phyloP scores from a whole-genome alignment of 2,888 invertebrate species.

The Helleia helle region DNA sequence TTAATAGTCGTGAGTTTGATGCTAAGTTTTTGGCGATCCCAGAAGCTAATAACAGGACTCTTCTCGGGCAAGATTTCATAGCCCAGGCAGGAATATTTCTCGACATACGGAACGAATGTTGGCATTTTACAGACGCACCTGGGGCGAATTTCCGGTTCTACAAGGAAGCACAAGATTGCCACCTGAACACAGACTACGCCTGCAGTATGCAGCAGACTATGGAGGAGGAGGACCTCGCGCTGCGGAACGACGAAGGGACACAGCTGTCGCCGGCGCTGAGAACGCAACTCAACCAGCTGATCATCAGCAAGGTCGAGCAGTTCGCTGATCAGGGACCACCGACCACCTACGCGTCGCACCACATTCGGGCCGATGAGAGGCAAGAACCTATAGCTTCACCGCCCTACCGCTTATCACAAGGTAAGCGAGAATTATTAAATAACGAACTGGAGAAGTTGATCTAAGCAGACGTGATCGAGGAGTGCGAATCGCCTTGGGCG shows the following conservation, averaged over 20 bases:
- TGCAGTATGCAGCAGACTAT: too few relatives aligned
- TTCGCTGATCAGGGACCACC: slow-evolving; percentile 11
- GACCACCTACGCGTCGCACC: slow-evolving; percentile 23
- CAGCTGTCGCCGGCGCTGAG: slow-evolving; percentile 9
- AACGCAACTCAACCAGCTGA: slow-evolving; percentile 8
- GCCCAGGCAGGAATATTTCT: too few relatives aligned
- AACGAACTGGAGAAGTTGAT: slow-evolving; percentile 28
- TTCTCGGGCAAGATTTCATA: too few relatives aligned
- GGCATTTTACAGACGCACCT: too few relatives aligned
- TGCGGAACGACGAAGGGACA: slow-evolving; percentile 13
- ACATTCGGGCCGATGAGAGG: slow-evolving; percentile 25
- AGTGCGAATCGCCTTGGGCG: slow-evolving; percentile 28
- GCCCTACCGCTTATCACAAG: slow-evolving; percentile 31
- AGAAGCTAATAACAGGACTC: too few relatives aligned
- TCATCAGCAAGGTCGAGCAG: neutral
- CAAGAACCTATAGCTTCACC: slow-evolving; percentile 32
- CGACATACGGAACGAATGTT: too few relatives aligned
- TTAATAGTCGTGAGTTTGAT: too few relatives aligned
- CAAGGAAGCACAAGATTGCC: too few relatives aligned
- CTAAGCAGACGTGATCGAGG: slow-evolving; percentile 22
- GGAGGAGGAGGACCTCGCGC: too few relatives aligned
- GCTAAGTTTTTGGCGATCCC: too few relatives aligned
- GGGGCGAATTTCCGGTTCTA: too few relatives aligned
- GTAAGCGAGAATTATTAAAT: slow-evolving; percentile 17
- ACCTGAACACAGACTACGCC: too few relatives aligned